These are phyloP conservation scores for Spialia ferax DNA, from an alignment of 2,888 invertebrate species.

Conservation along the genomic window DNA sequence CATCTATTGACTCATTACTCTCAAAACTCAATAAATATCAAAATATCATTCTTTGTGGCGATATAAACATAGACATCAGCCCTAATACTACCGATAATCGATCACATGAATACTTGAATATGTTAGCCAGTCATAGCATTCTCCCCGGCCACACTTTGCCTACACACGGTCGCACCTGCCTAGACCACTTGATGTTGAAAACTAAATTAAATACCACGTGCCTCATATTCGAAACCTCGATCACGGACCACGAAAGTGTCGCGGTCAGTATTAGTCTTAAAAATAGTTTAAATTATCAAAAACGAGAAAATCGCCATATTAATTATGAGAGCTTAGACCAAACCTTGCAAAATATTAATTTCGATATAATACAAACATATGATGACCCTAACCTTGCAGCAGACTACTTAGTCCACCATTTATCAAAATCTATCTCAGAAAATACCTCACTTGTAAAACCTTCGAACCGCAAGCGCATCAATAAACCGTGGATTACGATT, in stretches of 20 bases:
- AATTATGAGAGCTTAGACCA: neutral
- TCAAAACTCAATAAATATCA: neutral
- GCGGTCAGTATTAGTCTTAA: neutral
- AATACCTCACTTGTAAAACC: neutral
- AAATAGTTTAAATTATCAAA: neutral
- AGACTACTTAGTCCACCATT: neutral
- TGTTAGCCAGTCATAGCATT: neutral
- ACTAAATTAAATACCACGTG: neutral
- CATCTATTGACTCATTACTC: neutral
- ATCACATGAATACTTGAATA: neutral
- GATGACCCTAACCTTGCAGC: neutral
- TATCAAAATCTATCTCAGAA: neutral
- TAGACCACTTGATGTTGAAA: neutral
- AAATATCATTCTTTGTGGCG: neutral
- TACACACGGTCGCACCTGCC: neutral
- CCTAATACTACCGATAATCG: neutral
- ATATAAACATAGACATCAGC: neutral
- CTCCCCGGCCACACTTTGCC: neutral
- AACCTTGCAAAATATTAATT: neutral
- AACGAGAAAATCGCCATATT: neutral
- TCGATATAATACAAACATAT: no score
- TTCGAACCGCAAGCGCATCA: neutral
- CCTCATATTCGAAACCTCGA: neutral
- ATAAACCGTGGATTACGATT: neutral
- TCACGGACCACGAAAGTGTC: neutral